Conservation (phyloP, 1,140 invertebrate genomes). For the Pemphigus obesinymphae region DNA sequence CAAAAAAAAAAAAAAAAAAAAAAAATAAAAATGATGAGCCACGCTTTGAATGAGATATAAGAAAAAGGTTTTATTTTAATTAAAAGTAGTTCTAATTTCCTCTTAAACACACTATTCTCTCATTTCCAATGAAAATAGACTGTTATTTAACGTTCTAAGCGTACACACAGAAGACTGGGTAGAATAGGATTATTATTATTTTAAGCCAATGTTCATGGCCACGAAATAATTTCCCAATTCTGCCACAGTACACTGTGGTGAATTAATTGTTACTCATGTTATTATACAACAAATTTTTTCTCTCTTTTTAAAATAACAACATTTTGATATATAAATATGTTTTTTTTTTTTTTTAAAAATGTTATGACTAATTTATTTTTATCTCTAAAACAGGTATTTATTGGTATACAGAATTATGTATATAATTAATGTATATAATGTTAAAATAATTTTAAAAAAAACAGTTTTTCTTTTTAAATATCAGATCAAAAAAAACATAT, state of each 20-base stretch:
- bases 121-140: neutral
- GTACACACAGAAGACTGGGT: neutral
- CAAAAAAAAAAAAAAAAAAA: neutral
- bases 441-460: too few relatives aligned
- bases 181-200: neutral
- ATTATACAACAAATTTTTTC: neutral
- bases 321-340: neutral
- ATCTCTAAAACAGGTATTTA: too few relatives aligned
- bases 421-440: too few relatives aligned
- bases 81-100: neutral
- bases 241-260: neutral
- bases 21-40: neutral
- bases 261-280: constrained; percentile 5
- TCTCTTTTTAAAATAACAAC: neutral
- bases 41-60: neutral
- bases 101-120: neutral
- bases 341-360: neutral
- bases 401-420: too few relatives aligned
- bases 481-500: too few relatives aligned
- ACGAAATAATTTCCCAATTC: neutral
- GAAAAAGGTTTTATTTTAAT: constrained; percentile 9
- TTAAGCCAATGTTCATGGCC: neutral
- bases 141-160: neutral
- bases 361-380: neutral
- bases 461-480: too few relatives aligned